Conservation (phyloP, 2,113 vertebrate species). For the Protobothrops flavoviridis region DNA sequence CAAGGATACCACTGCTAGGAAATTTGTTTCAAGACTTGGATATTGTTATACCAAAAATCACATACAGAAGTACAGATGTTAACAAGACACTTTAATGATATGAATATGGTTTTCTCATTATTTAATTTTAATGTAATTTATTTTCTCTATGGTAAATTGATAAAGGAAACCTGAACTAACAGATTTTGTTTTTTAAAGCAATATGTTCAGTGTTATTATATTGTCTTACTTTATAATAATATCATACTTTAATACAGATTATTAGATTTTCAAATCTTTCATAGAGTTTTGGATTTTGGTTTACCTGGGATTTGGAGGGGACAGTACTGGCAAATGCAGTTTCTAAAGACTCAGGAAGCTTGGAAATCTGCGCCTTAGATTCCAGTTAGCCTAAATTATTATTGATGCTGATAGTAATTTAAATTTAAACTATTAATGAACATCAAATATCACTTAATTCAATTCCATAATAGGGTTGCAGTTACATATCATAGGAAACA, state of each 20-base stretch:
- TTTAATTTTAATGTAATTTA: slow-evolving; percentile 60
- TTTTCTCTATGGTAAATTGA: slow-evolving; percentile 35
- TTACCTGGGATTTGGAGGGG: slow-evolving; percentile 1
- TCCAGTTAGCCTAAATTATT: background rate
- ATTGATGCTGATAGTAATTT: background rate
- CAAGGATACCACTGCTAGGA: slow-evolving; percentile 80
- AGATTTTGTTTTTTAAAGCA: slow-evolving; percentile 29
- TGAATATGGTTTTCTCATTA: slow-evolving; percentile 44
- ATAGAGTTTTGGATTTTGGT: slow-evolving; percentile 41
- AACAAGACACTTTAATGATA: slow-evolving; percentile 64
- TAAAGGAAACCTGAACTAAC: slow-evolving; percentile 43
- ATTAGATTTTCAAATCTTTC: background rate
- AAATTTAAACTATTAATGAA: background rate
- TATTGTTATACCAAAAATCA: slow-evolving; percentile 72
- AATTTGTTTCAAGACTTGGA: slow-evolving; percentile 80
- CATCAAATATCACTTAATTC: background rate
- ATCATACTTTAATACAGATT: slow-evolving; percentile 27
- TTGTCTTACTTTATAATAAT: slow-evolving; percentile 34
- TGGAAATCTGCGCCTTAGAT: background rate
- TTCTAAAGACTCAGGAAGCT: slow-evolving; percentile 3
- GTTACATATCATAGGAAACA: background rate
- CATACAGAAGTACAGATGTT: slow-evolving; percentile 56
- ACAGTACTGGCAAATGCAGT: background rate
- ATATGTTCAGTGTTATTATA: slow-evolving; percentile 14
- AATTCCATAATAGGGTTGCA: background rate